Conservation (phyloP, 1,140 invertebrate species). For the Phymastichus coffea region DNA sequence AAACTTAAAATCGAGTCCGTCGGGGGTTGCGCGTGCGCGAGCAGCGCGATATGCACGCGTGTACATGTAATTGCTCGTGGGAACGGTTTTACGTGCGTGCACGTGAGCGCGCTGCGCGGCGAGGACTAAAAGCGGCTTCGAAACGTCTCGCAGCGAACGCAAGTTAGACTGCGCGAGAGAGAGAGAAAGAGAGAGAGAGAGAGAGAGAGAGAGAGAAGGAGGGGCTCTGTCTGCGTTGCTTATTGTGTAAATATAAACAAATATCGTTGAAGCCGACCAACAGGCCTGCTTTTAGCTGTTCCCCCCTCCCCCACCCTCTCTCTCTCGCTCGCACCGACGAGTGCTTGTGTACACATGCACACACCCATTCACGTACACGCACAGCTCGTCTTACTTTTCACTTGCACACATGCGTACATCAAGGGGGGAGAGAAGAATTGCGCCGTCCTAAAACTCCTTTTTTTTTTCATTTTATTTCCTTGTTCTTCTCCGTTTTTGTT, state of each 20-base stretch:
- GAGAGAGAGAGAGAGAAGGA: slow-evolving; percentile 11
- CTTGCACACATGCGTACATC: too few species aligned
- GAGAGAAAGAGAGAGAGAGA: slow-evolving; percentile 12
- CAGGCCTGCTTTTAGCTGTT: slow-evolving; percentile 55
- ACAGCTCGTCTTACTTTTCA: slow-evolving; percentile 7
- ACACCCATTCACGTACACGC: not conserved
- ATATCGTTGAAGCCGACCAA: slow-evolving; percentile 59
- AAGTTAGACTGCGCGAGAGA: not conserved
- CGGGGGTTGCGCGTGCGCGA: not conserved
- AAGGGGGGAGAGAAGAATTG: not conserved
- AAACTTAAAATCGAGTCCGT: too few species aligned
- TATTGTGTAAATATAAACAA: slow-evolving; percentile 61
- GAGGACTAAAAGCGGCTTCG: slow-evolving; percentile 52
- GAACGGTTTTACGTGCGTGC: too few species aligned
- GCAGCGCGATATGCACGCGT: too few species aligned
- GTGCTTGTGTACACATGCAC: slow-evolving; percentile 24
- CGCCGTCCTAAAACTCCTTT: not conserved
- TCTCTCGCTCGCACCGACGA: slow-evolving; percentile 29
- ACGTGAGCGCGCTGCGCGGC: slow-evolving; percentile 41
- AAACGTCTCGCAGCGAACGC: not conserved
- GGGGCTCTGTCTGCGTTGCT: slow-evolving; percentile 51
- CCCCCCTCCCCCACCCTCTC: slow-evolving; percentile 32
- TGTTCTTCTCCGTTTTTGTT: not conserved
- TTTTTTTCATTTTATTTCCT: not conserved
- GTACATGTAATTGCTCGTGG: too few species aligned